A percentile compares a stretch with the other conserved stretches of the same genome.
These are phyloP conservation scores for Nerophis ophidion DNA, from an alignment of 2,113 vertebrate species.

Conservation along the genomic window DNA sequence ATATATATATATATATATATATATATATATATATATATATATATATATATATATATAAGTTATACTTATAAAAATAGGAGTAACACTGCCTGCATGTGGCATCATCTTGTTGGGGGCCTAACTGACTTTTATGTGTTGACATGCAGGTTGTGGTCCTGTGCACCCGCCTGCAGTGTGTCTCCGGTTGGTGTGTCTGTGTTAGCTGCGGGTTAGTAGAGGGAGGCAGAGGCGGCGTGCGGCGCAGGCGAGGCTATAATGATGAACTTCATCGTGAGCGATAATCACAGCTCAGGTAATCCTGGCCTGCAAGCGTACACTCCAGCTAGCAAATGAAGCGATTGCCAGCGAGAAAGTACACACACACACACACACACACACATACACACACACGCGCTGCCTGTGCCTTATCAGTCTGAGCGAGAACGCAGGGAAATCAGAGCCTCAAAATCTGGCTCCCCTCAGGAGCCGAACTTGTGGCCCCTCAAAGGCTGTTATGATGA, in stretches of 20 bases:
- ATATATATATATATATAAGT: no score
- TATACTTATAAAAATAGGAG: no score
- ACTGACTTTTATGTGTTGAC: neutral
- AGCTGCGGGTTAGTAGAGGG: slow-evolving; percentile 31
- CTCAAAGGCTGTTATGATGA: slow-evolving; percentile 36
- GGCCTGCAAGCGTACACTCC: slow-evolving; percentile 36
- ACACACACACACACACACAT: neutral
- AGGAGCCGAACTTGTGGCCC: slow-evolving; percentile 24
- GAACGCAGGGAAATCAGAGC: slow-evolving; percentile 40
- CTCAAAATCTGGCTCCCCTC: slow-evolving; percentile 28
- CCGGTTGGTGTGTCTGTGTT: slow-evolving; percentile 33
- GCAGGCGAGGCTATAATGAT: slow-evolving; percentile 39
- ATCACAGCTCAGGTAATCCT: slow-evolving; percentile 59
- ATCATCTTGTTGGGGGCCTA: no score
- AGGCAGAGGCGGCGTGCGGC: slow-evolving; percentile 15
- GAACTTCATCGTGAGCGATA: slow-evolving; percentile 54
- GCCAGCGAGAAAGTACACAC: slow-evolving; percentile 12
- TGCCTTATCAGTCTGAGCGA: slow-evolving; percentile 40
- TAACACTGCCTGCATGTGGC: no score
- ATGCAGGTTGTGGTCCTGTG: slow-evolving; percentile 17
- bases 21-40: no score
- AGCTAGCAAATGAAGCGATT: slow-evolving; percentile 25
- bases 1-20: no score
- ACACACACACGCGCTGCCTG: slow-evolving; percentile 9
- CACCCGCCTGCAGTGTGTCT: slow-evolving; percentile 27